Conservation (phyloP, 37 sponge, comb jelly and placozoan species). For the Aphrocallistes beatrix region DNA sequence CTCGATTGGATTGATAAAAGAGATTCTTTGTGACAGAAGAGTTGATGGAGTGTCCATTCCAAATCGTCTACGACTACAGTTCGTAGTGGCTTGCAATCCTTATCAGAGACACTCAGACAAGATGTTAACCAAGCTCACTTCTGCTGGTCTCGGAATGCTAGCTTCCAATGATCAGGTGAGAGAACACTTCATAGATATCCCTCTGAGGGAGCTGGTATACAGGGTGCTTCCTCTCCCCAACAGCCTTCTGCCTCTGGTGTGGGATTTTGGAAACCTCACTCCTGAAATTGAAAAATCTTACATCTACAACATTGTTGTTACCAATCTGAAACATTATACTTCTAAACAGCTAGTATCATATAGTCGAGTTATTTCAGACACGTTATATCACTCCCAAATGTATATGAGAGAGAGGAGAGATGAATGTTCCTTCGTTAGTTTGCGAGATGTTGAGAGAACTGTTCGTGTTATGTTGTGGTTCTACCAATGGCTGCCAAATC, state of each 20-base stretch:
- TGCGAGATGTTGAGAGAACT: conserved; percentile 24
- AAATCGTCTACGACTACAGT: conserved; percentile 40
- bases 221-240: conserved; percentile 24
- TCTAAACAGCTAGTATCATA: background rate
- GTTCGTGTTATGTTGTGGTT: conserved; percentile 25
- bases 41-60: conserved; percentile 57
- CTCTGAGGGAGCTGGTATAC: conserved; percentile 26
- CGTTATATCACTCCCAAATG: conserved; percentile 20
- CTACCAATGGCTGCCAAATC: background rate
- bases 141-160: conserved; percentile 62
- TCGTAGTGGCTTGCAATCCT: conserved; percentile 96
- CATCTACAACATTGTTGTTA: background rate
- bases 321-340: background rate
- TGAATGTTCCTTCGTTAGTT: conserved; percentile 29
- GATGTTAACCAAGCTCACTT: conserved; percentile 69
- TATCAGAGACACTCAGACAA: conserved; percentile 62
- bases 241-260: conserved; percentile 22
- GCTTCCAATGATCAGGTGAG: background rate
- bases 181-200: conserved; percentile 15
- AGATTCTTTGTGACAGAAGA: conserved; percentile 90
- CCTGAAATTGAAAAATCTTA: conserved; percentile 11
- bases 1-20: conserved; percentile 82
- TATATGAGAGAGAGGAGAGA: conserved; percentile 23
- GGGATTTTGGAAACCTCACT: conserved; percentile 30
- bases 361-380: background rate